Conservation (phyloP, 2,888 invertebrate genomes). For the Cartodere bifasciata region DNA sequence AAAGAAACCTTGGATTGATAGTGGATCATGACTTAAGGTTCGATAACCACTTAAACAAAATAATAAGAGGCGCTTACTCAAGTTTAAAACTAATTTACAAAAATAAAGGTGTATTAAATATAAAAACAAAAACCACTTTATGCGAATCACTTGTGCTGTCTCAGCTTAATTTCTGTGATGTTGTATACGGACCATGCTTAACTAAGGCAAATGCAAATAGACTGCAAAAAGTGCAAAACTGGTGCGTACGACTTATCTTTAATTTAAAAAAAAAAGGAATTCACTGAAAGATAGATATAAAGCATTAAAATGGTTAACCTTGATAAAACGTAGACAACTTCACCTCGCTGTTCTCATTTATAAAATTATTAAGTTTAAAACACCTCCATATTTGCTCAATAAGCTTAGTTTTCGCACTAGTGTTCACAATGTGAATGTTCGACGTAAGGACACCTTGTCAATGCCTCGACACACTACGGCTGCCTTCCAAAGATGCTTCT, state of each 20-base stretch:
- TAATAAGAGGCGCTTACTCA: too few species aligned
- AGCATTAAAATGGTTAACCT: constrained; percentile 4
- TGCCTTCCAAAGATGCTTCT: too few species aligned
- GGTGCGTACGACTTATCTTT: constrained; percentile 4
- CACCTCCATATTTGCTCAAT: constrained; percentile 3
- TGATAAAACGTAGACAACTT: constrained; percentile 3
- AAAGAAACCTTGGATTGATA: too few species aligned
- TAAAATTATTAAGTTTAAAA: constrained; percentile 1
- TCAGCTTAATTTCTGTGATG: constrained; percentile 5
- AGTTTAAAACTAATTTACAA: too few species aligned
- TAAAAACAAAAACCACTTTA: too few species aligned
- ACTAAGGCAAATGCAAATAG: background rate
- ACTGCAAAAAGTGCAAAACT: constrained; percentile 6
- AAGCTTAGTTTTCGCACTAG: constrained; percentile 5
- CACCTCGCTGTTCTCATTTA: constrained; percentile 1
- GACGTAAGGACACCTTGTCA: too few species aligned
- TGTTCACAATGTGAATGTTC: constrained; percentile 6
- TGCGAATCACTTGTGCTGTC: constrained; percentile 6
- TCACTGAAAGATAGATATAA: too few species aligned
- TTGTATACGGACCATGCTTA: constrained; percentile 3
- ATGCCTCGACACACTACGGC: too few species aligned
- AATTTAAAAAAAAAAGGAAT: too few species aligned
- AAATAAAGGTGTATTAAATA: too few species aligned
- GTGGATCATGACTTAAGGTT: too few species aligned
- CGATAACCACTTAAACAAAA: too few species aligned